Percentiles rank a stretch among this genome's conserved stretches.
Evolutionary conservation across 2,888 invertebrate species (phyloP).

Genomic region (Rotaria sp.): DNA sequence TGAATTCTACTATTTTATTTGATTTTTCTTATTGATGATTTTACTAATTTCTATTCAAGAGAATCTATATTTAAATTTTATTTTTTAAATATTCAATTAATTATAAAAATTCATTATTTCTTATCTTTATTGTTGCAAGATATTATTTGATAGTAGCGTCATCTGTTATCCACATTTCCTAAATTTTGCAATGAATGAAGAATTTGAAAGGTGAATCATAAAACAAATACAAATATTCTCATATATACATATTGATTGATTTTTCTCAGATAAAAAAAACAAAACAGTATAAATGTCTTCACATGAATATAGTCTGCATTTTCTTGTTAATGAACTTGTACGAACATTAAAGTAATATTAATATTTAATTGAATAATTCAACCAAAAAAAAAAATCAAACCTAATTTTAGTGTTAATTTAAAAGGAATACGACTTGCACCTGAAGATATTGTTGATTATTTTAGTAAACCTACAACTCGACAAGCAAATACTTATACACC

Average conservation of each 20-base stretch:
- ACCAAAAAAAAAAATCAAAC: neutral
- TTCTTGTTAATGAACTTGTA: neutral
- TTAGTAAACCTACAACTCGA: neutral
- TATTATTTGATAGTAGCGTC: neutral
- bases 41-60: too few relatives aligned
- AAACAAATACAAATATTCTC: neutral
- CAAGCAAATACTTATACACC: conserved; percentile 4
- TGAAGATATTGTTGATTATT: neutral
- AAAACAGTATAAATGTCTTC: neutral
- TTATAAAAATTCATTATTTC: too few relatives aligned
- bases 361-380: neutral
- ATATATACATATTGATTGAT: neutral
- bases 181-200: neutral
- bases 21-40: too few relatives aligned
- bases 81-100: too few relatives aligned
- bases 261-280: neutral
- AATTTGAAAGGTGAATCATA: conserved; percentile 21
- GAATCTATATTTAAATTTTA: too few relatives aligned
- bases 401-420: neutral
- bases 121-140: neutral
- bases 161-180: neutral
- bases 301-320: neutral
- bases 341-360: neutral
- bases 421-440: neutral
- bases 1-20: too few relatives aligned